Evolutionary conservation across 2,113 vertebrate species (phyloP), one percentile per base, ranked within the genome.

Genomic region (Scophthalmus maximus): DNA sequence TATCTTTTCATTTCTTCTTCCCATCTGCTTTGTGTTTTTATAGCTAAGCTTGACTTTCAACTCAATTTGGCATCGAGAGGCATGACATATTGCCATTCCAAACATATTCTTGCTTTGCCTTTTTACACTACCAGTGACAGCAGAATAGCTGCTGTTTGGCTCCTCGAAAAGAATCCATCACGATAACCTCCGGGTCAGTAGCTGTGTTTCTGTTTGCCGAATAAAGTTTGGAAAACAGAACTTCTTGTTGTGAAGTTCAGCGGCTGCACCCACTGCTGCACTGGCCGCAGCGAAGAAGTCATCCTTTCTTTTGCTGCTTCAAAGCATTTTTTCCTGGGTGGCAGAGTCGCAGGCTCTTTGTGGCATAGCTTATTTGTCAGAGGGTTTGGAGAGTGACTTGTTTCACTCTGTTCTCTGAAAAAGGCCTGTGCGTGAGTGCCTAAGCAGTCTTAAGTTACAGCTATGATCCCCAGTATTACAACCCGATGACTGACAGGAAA

Each of bases 401-500:
- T 91, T 93, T 89, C 84, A 85, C 82, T 92, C 88, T 73, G 84
- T 78, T 75, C 85, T 66, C 69, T 79, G 51, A 73, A 82, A 82
- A 84, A 87, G 80, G 73, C 74, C 82, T 11, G 32, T 85, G 79
- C 82, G 56, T 79, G 86, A 87, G 78, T 75, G 86, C 78, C 83
- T 66, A 87, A 93, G 78, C 84, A 82, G 89, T 92, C 88, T 94
- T 92, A 91, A 89, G 90, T 93, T 93, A 93, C 92, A 84, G 58
- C 78, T 76, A 22, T 70, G 87, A 81, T 87, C 88, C 82, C 76
- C 79, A 23, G 88, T 94, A 95, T 95, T 94, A 92, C 90, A 90
- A 91, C 78, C 91, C 71, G 93, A 92, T 89, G 93, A 94, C 86
- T 91, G 93, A 93, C 89, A 86, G 90, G 92, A 80, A 92, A 94